A percentile compares a stretch with the other conserved stretches of the same genome.
Evolutionary conservation across 1,140 invertebrate genomes (phyloP).

Genomic region (Augochlora pura): DNA sequence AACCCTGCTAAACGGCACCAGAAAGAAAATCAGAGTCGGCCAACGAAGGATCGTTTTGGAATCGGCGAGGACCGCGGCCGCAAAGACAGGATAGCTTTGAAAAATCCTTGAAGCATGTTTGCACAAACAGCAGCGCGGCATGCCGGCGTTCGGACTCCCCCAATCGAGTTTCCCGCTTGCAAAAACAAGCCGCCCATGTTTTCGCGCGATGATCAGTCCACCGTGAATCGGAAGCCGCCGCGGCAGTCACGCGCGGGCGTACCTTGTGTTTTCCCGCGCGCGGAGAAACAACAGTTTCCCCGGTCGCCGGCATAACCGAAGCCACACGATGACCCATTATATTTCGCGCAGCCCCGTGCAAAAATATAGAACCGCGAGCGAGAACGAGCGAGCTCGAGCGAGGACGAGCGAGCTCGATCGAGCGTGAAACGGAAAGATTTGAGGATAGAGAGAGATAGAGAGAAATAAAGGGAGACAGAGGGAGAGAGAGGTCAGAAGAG

Average conservation of each 20-base stretch:
- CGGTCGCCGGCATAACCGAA: constrained; percentile 46
- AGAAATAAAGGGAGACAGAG: no score
- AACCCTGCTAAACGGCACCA: no score
- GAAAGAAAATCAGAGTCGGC: no score
- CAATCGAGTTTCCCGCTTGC: constrained; percentile 58
- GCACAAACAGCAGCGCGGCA: constrained; percentile 36
- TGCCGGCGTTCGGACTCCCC: constrained; percentile 45
- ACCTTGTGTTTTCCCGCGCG: constrained; percentile 62
- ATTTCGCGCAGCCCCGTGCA: constrained; percentile 48
- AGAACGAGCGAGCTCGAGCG: constrained; percentile 7
- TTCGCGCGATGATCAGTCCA: constrained; percentile 65
- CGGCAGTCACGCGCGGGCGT: constrained; percentile 10
- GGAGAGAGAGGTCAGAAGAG: no score
- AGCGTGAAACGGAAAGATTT: constrained; percentile 28
- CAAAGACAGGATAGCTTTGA: no score
- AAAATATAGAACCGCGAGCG: constrained; percentile 51
- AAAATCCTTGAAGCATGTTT: constrained; percentile 23
- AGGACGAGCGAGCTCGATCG: constrained; percentile 21
- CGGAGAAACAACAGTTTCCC: constrained; percentile 63
- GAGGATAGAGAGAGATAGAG: no score
- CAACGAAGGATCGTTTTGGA: no score
- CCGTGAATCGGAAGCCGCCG: constrained; percentile 58
- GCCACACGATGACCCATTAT: constrained; percentile 39
- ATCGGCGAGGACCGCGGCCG: no score
- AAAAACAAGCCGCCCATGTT: constrained; percentile 64